phyloP scores from a whole-genome alignment of 2,888 invertebrate genomes.

The Chrysolina haemoptera region DNA sequence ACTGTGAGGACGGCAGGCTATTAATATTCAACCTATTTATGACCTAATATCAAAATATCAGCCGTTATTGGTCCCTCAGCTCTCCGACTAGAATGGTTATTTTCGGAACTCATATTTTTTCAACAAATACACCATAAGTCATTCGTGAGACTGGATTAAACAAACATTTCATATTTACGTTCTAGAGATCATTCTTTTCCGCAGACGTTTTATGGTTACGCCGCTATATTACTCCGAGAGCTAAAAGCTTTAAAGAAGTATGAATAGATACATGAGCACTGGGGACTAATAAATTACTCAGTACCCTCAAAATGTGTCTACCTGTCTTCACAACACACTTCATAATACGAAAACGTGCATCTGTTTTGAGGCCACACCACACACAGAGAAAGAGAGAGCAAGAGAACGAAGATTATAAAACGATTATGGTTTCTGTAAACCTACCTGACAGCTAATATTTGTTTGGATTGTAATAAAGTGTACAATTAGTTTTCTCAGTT shows the following conservation, averaged over 20 bases:
- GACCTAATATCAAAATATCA: no score
- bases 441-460: slow-evolving; percentile 19
- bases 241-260: slow-evolving; percentile 49
- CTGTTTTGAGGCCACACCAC: slow-evolving; percentile 39
- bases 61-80: no score
- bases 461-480: not conserved
- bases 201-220: slow-evolving; percentile 4
- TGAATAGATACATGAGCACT: slow-evolving; percentile 42
- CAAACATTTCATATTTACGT: slow-evolving; percentile 36
- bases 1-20: no score
- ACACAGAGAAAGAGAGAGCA: slow-evolving; percentile 27
- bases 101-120: not conserved
- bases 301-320: slow-evolving; percentile 42
- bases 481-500: slow-evolving; percentile 7
- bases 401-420: slow-evolving; percentile 34
- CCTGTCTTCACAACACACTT: slow-evolving; percentile 39
- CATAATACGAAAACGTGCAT: slow-evolving; percentile 38
- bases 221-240: slow-evolving; percentile 38
- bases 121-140: not conserved
- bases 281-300: slow-evolving; percentile 42
- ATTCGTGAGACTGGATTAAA: slow-evolving; percentile 5
- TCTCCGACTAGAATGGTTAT: not conserved
- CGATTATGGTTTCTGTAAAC: slow-evolving; percentile 32
- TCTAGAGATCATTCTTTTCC: slow-evolving; percentile 32
- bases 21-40: no score